A percentile compares a stretch with the other conserved stretches of the same genome.
Evolutionary conservation across 2,113 vertebrate species (phyloP).

Genomic region (Tursiops truncatus): DNA sequence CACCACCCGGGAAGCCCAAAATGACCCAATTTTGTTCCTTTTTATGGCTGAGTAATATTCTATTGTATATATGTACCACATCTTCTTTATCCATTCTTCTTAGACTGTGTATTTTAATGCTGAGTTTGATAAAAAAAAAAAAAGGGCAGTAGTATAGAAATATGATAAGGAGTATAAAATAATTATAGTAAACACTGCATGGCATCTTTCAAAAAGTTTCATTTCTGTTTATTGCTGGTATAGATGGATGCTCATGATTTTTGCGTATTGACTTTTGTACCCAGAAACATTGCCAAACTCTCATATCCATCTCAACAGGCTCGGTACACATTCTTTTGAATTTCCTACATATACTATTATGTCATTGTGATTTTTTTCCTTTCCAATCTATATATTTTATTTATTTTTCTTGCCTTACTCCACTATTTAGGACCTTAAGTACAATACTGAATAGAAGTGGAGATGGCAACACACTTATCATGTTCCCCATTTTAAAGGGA

Average conservation of each 20-base stretch:
- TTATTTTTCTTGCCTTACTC: not conserved
- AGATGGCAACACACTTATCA: not conserved
- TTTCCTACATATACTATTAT: not conserved
- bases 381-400: not conserved
- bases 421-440: not conserved
- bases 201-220: not conserved
- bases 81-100: too few species aligned
- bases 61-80: too few species aligned
- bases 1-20: too few species aligned
- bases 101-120: not conserved
- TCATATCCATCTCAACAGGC: not conserved
- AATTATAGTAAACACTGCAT: not conserved
- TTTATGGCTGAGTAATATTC: too few species aligned
- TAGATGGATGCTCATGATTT: not conserved
- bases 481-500: not conserved
- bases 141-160: not conserved
- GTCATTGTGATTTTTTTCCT: slow-evolving; percentile 11
- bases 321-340: not conserved
- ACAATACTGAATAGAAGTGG: not conserved
- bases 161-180: not conserved
- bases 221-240: not conserved
- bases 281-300: not conserved
- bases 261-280: not conserved
- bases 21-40: too few species aligned
- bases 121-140: not conserved